Conservation (phyloP, 2,797 vertebrate genomes). For the Leuciscus waleckii region DNA sequence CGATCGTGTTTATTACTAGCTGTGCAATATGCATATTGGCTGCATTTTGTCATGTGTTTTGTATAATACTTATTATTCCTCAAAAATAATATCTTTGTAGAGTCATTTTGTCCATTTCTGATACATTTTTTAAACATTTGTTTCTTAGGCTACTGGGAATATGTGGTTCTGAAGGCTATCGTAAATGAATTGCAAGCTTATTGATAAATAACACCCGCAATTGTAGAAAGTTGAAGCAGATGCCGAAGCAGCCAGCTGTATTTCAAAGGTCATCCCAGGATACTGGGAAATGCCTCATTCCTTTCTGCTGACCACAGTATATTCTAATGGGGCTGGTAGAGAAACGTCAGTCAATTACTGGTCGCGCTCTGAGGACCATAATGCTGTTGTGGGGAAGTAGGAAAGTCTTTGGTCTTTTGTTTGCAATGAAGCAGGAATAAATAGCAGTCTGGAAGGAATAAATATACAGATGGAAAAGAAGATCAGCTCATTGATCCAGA, state of each 20-base stretch:
- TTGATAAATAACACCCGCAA: slow-evolving; percentile 17
- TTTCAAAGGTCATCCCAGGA: slow-evolving; percentile 51
- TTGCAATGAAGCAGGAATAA: slow-evolving; percentile 19
- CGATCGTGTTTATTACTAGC: not conserved
- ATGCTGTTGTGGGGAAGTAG: slow-evolving; percentile 18
- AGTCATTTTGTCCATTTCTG: not conserved
- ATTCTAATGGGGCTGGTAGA: slow-evolving; percentile 49
- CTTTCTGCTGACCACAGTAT: slow-evolving; percentile 53
- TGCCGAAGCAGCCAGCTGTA: slow-evolving; percentile 12
- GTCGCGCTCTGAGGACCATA: slow-evolving; percentile 31
- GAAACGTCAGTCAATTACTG: slow-evolving; percentile 44
- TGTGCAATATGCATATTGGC: not conserved
- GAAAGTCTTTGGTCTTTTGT: slow-evolving; percentile 38
- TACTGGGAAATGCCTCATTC: slow-evolving; percentile 42
- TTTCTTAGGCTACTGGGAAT: not conserved
- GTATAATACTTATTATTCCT: not conserved
- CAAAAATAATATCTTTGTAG: not conserved
- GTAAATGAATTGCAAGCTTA: not conserved
- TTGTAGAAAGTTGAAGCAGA: not conserved
- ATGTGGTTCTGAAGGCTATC: not conserved
- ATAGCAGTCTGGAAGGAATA: not conserved
- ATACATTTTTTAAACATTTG: not conserved
- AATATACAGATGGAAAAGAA: not conserved
- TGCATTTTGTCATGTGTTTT: not conserved
- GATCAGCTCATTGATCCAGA: slow-evolving; percentile 4